phyloP scores from a whole-genome alignment of 2,797 vertebrate species.

The Trichosurus vulpecula region DNA sequence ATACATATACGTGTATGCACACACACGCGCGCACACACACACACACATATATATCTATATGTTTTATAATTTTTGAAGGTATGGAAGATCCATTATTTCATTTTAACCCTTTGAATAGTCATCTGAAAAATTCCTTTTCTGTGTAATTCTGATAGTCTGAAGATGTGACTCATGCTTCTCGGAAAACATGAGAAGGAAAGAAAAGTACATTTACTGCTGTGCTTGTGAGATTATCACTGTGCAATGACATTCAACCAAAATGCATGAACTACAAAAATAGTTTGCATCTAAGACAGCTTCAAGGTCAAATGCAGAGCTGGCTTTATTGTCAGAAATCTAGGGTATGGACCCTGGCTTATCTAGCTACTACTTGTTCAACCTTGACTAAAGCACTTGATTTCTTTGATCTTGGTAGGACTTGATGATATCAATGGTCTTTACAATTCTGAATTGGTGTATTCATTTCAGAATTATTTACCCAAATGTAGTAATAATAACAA shows the following conservation, averaged over 20 bases:
- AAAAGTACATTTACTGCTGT: not conserved
- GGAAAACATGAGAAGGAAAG: not conserved
- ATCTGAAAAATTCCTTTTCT: not conserved
- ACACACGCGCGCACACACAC: too few species aligned
- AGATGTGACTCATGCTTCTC: not conserved
- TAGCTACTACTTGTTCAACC: not conserved
- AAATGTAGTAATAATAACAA: not conserved
- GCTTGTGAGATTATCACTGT: not conserved
- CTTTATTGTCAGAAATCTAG: not conserved
- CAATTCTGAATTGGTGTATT: not conserved
- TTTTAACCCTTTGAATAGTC: not conserved
- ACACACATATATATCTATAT: too few species aligned
- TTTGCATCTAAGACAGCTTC: not conserved
- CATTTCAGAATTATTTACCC: not conserved
- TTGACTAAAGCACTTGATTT: not conserved
- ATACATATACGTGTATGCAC: too few species aligned
- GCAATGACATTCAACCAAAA: not conserved
- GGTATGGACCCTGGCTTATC: not conserved
- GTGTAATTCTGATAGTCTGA: not conserved
- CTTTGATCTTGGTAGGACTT: not conserved
- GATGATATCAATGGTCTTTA: not conserved
- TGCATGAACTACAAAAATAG: not conserved
- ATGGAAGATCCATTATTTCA: not conserved
- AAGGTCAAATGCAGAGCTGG: not conserved
- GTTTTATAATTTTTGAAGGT: not conserved